Conservation (phyloP, 2,113 vertebrate genomes). For the Esox niger region DNA sequence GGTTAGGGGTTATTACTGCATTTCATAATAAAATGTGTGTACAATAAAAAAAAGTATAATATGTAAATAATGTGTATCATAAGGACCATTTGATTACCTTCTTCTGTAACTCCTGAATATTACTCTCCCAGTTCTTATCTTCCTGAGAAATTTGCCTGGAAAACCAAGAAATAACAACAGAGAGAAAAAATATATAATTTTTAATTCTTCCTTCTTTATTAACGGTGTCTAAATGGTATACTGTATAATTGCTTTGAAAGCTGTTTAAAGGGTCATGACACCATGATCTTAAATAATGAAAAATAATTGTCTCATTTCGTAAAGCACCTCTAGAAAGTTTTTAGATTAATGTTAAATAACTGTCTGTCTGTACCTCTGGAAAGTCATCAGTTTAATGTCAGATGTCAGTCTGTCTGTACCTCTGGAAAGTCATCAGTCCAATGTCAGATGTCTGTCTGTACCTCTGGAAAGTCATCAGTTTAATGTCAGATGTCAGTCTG, state of each 20-base stretch:
- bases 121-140: constrained; percentile 97
- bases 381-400: not conserved
- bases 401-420: not conserved
- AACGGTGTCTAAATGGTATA: too few species aligned
- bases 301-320: constrained; percentile 16
- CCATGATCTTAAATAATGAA: constrained; percentile 3
- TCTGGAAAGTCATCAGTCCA: not conserved
- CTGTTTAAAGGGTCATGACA: not conserved
- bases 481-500: not conserved
- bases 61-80: not conserved
- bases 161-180: constrained; percentile 13
- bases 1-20: too few species aligned
- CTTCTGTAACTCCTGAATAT: constrained; percentile 94
- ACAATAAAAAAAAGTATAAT: too few species aligned
- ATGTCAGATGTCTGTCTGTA: not conserved
- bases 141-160: constrained; percentile 95
- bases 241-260: too few species aligned
- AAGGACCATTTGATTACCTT: constrained; percentile 74
- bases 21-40: too few species aligned
- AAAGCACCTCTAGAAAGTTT: not conserved
- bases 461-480: not conserved
- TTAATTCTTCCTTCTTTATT: not conserved
- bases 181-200: too few species aligned
- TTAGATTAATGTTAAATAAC: too few species aligned
- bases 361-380: not conserved